Evolutionary conservation across 2,888 invertebrate genomes (phyloP), one percentile per base, ranked within the genome.

Genomic region (Carabus problematicus): DNA sequence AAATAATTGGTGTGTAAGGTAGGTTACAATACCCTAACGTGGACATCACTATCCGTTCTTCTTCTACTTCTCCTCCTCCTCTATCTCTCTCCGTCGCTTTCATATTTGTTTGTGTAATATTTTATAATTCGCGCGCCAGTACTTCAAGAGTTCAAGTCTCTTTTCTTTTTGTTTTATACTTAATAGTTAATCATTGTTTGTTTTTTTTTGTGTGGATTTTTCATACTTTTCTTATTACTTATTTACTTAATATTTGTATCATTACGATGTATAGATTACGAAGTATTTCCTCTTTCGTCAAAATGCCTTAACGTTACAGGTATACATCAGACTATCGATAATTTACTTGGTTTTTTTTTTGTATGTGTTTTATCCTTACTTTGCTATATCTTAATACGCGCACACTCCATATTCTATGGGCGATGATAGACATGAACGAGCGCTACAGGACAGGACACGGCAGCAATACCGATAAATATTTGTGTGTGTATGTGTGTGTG

Each of bases 1-100:
- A 69, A 69, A 69, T 69, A 69, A 29, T 69, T 69, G 69, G 69
- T 69, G 69, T 69, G 69, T 61, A 60, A 59, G 47, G 59, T 67
- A 29, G 29, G 29, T 29, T 29, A 29, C 60, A 64, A 64, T 55
- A 16, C 45, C 11, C n/a, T 29, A 45, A 45, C 2, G 11, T 6
- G 45, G 62, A 43, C 19, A 49, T 62, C 45, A 63, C 8, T 52
- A 52, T 63, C 62, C 62, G 41, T 63, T 62, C 54, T 54, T 52
- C 6, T n/a, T n/a, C n/a, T n/a, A n/a, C 29, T 3, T 29, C 29
- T 29, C 29, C 6, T 6, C 29, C 29, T 2, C 6, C 3, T 29
- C 29, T 29, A 29, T 29, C 29, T 29, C 29, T 29, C 29, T 29
- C 29, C 6, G n/a, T 29, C 29, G 6, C 29, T 2, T 29, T 29